Conservation (phyloP, 2,113 vertebrate species). For the Mystacornis crossleyi region DNA sequence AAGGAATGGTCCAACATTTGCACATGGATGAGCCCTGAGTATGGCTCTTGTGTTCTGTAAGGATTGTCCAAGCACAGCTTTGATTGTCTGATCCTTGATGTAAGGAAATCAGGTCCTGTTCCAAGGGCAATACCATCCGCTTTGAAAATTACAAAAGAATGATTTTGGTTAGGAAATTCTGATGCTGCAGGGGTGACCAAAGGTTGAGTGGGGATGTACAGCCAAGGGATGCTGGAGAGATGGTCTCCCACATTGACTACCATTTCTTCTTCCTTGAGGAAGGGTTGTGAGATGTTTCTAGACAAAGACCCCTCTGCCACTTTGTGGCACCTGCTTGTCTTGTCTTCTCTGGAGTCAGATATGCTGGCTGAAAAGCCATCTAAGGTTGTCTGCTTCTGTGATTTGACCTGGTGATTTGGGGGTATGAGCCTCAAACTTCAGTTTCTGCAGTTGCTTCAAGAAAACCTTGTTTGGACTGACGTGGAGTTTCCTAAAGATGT, state of each 20-base stretch:
- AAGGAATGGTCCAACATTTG: neutral
- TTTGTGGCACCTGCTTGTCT: neutral
- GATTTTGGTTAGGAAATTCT: neutral
- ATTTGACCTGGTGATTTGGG: neutral
- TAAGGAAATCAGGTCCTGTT: neutral
- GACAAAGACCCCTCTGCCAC: neutral
- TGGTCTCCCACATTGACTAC: accelerated
- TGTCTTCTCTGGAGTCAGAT: neutral
- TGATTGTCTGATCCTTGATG: neutral
- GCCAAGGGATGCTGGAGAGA: neutral
- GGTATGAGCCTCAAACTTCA: neutral
- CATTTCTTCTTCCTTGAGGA: neutral
- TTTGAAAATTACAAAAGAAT: neutral
- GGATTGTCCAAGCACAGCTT: neutral
- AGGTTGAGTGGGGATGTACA: neutral
- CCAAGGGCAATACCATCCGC: neutral
- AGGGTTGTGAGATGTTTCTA: neutral
- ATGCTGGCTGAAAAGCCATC: neutral
- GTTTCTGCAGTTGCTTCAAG: neutral
- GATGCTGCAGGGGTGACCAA: neutral
- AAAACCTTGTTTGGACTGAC: neutral
- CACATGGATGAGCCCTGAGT: neutral
- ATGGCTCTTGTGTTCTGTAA: neutral
- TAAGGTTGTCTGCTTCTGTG: neutral
- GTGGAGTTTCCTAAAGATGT: neutral